Percentiles rank a stretch among this genome's conserved stretches.
Evolutionary conservation across 2,888 invertebrate species (phyloP).

Genomic region (Galeopsomyia nigrocyanea): DNA sequence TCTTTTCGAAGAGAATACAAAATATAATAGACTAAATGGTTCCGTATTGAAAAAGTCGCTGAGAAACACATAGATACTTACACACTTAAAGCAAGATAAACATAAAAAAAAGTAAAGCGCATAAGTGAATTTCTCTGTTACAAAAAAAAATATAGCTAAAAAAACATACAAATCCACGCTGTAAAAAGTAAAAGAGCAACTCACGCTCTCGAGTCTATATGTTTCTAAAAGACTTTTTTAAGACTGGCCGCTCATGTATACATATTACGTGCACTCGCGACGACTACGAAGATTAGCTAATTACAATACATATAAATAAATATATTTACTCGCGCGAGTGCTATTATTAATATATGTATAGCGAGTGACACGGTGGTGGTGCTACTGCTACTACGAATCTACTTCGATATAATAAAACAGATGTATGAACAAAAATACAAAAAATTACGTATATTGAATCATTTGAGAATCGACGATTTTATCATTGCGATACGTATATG

Average conservation of each 20-base stretch:
- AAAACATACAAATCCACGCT: no score
- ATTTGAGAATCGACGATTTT: conserved; percentile 6
- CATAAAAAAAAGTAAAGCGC: conserved; percentile 10
- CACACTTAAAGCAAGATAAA: conserved; percentile 5
- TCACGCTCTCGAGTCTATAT: conserved; percentile 33
- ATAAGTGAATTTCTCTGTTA: not conserved
- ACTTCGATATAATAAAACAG: conserved; percentile 23
- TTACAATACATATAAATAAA: not conserved
- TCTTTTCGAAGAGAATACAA: conserved; percentile 16
- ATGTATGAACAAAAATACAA: not conserved
- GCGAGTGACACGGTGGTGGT: conserved; percentile 42
- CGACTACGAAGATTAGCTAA: conserved; percentile 30
- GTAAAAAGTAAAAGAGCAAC: no score
- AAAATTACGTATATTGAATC: not conserved
- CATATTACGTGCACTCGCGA: conserved; percentile 30
- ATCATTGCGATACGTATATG: conserved; percentile 46
- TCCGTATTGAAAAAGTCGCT: conserved; percentile 44
- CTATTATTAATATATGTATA: conserved; percentile 36
- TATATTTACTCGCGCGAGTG: conserved; percentile 49
- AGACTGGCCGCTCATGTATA: conserved; percentile 42
- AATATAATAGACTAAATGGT: conserved; percentile 19
- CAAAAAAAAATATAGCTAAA: no score
- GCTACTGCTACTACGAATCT: conserved; percentile 39
- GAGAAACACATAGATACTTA: conserved; percentile 44
- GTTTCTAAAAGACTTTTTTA: conserved; percentile 48